Conservation (phyloP, 2,113 vertebrate genomes). For the Forbesichthys papilliferus region DNA sequence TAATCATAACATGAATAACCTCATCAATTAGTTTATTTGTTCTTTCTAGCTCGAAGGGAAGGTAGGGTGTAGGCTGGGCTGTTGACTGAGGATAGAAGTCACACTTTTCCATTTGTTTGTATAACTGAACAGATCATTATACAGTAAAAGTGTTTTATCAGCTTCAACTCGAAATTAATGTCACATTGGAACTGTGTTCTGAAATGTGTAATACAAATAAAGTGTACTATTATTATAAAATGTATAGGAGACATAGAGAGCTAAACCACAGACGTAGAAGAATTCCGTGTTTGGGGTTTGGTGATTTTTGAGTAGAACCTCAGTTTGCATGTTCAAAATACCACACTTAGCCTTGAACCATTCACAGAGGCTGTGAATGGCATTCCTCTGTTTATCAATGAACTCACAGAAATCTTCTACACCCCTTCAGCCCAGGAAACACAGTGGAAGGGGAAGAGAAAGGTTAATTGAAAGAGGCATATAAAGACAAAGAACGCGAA, state of each 20-base stretch:
- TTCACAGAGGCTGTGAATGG: conserved; percentile 33
- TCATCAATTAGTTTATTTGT: too few species aligned
- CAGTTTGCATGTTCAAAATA: background rate
- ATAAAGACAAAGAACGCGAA: conserved; percentile 1
- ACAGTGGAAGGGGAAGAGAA: conserved; percentile 32
- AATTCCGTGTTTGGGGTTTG: background rate
- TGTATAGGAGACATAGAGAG: background rate
- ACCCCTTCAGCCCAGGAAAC: conserved; percentile 24
- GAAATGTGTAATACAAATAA: too few species aligned
- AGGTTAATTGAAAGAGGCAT: background rate
- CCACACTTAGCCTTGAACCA: conserved; percentile 6
- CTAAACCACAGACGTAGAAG: background rate
- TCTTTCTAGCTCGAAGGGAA: too few species aligned
- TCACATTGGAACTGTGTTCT: too few species aligned
- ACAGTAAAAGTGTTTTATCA: background rate
- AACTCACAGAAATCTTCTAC: conserved; percentile 26
- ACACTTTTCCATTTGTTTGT: too few species aligned
- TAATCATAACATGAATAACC: too few species aligned
- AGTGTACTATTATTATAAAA: too few species aligned
- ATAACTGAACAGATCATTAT: too few species aligned
- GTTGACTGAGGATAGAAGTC: too few species aligned
- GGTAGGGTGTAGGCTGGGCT: too few species aligned
- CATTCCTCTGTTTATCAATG: conserved; percentile 38
- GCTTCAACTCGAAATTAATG: conserved; percentile 3
- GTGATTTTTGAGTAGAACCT: background rate